Evolutionary conservation across 2,888 invertebrate species (phyloP).

Genomic region (Amiota minor): DNA sequence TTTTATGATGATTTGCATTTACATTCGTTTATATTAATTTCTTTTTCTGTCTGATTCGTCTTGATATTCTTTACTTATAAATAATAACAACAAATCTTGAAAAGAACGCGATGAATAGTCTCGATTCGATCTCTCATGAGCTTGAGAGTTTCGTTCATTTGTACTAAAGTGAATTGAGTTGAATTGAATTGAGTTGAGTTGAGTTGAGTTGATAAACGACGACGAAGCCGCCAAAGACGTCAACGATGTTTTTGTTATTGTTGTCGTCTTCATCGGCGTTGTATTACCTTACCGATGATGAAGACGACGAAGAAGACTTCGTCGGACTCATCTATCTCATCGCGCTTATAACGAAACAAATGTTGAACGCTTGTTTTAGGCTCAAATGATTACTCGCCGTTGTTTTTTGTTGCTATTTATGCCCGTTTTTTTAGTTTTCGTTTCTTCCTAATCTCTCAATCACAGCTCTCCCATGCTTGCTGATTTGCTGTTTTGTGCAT

Average conservation of each 20-base stretch:
- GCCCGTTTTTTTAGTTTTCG: neutral
- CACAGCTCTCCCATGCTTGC: neutral
- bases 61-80: slow-evolving; percentile 35
- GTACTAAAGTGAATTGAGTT: too few species aligned
- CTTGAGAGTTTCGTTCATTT: too few species aligned
- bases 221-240: neutral
- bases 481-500: neutral
- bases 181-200: too few species aligned
- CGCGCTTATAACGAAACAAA: too few species aligned
- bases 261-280: slow-evolving; percentile 1
- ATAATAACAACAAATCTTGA: neutral
- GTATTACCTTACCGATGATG: too few species aligned
- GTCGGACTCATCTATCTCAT: too few species aligned
- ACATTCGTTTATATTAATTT: slow-evolving; percentile 55
- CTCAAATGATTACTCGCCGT: neutral
- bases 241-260: neutral
- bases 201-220: neutral
- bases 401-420: slow-evolving; percentile 15
- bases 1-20: slow-evolving; percentile 60
- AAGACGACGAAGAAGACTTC: too few species aligned
- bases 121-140: too few species aligned
- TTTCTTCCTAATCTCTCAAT: neutral
- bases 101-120: too few species aligned
- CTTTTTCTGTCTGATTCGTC: slow-evolving; percentile 21
- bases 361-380: neutral